Conservation (phyloP, 2,797 vertebrate species). For the Danio choprae region DNA sequence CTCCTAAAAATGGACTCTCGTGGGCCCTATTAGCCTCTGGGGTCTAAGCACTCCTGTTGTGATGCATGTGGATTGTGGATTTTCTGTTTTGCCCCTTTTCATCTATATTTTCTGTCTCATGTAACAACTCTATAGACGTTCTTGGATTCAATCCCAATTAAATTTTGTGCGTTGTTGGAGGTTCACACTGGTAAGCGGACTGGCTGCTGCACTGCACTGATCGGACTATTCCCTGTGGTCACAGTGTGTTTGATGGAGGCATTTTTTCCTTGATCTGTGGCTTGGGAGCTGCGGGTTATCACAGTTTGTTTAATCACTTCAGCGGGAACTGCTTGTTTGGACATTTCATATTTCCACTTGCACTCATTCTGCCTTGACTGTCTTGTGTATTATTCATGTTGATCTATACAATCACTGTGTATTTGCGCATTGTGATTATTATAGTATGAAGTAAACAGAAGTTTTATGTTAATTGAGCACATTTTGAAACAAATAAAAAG, state of each 20-base stretch:
- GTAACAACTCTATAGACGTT: background rate
- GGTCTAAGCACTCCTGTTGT: background rate
- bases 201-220: constrained; percentile 1
- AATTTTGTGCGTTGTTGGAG: constrained; percentile 2
- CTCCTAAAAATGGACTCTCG: no score
- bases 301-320: constrained; percentile 17
- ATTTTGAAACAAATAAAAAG: background rate
- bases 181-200: background rate
- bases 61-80: background rate
- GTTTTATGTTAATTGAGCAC: background rate
- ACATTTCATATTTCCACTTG: background rate
- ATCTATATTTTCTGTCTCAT: background rate
- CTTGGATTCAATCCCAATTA: constrained; percentile 17
- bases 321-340: background rate
- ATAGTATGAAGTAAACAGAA: no score
- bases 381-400: background rate
- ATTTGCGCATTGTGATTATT: background rate
- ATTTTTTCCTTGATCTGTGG: constrained; percentile 25
- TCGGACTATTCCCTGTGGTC: background rate
- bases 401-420: background rate
- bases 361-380: background rate
- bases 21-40: no score
- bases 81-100: background rate
- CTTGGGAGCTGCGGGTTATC: background rate
- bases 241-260: background rate